These are phyloP conservation scores for Pitta sordida DNA, from an alignment of 2,113 vertebrate species.

Conservation along the genomic window DNA sequence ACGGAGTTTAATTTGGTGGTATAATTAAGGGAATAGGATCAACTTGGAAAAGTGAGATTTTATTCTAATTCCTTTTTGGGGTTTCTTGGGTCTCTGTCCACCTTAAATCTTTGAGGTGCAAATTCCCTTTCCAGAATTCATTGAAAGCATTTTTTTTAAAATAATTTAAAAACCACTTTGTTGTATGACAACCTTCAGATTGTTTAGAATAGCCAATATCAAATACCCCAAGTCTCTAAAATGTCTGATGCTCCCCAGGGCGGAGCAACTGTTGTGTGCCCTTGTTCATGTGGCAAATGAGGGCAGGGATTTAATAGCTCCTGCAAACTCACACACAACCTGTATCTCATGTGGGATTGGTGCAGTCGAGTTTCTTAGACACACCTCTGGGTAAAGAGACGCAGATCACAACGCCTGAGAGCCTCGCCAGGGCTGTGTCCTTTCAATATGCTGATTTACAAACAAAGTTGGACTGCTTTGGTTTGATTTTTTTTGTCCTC, in stretches of 20 bases:
- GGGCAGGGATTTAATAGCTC: neutral
- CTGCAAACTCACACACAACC: neutral
- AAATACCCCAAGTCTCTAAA: neutral
- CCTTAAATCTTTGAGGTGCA: neutral
- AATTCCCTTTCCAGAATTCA: neutral
- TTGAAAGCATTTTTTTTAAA: neutral
- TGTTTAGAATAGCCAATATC: neutral
- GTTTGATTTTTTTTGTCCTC: neutral
- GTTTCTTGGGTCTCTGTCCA: neutral
- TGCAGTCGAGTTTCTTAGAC: neutral
- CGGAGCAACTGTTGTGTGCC: neutral
- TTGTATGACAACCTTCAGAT: neutral
- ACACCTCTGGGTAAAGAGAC: neutral
- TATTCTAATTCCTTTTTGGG: neutral
- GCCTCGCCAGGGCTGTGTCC: neutral
- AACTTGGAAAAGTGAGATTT: neutral
- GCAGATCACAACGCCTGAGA: fast-evolving
- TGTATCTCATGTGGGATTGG: fast-evolving
- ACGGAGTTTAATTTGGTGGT: neutral
- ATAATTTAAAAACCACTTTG: neutral
- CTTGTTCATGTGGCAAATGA: neutral
- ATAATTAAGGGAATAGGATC: neutral
- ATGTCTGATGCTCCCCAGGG: neutral
- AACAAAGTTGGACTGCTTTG: neutral
- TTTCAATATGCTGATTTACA: neutral